These are phyloP conservation scores for Phaethornis superciliosus DNA, from an alignment of 2,113 vertebrate species.

Conservation along the genomic window DNA sequence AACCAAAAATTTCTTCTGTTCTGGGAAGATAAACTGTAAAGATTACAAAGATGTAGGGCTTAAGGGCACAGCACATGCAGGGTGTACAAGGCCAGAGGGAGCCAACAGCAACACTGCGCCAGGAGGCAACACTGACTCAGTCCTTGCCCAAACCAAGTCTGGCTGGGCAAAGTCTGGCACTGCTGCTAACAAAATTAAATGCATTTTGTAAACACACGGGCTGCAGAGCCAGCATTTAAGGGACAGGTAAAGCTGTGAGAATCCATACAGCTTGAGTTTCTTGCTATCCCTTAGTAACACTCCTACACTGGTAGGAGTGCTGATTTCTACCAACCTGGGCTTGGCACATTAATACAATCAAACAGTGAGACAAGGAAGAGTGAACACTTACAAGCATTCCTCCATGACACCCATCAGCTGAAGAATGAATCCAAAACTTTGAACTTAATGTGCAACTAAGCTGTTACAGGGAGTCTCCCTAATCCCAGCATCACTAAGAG, in stretches of 20 bases:
- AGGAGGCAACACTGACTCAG: background rate
- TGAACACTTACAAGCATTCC: background rate
- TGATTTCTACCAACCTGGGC: background rate
- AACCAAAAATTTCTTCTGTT: background rate
- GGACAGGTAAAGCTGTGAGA: background rate
- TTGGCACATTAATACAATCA: background rate
- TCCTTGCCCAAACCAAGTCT: background rate
- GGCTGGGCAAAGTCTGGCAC: background rate
- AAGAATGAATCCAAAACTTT: rapidly evolving
- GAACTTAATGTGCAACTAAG: background rate
- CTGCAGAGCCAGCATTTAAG: rapidly evolving
- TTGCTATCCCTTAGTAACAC: background rate
- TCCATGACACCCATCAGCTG: background rate
- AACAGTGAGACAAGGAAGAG: background rate
- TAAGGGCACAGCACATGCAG: background rate
- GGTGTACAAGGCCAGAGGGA: background rate
- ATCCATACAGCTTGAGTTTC: background rate
- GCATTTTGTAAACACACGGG: background rate
- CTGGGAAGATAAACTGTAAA: background rate
- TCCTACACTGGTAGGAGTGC: background rate
- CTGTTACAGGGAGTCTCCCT: background rate
- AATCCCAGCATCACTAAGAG: background rate
- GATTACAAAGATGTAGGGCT: rapidly evolving
- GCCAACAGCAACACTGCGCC: background rate
- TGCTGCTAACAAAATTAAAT: background rate